Conservation (phyloP, 2,113 vertebrate genomes). For the Heterotilapia buettikoferi region DNA sequence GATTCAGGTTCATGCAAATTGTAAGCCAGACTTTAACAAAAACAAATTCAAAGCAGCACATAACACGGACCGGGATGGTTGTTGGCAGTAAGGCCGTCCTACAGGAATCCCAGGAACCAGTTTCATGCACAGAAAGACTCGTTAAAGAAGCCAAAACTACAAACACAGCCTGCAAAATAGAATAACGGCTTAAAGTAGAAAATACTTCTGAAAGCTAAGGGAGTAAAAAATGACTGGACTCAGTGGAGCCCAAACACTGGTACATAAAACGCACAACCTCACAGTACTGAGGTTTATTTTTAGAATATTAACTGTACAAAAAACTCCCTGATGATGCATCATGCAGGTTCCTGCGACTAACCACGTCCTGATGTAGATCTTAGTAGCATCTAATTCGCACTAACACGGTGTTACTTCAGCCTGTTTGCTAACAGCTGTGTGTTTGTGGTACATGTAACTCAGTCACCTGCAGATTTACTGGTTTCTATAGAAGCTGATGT, state of each 20-base stretch:
- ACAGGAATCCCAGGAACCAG: background rate
- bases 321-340: background rate
- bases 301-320: background rate
- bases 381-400: background rate
- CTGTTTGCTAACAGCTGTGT: background rate
- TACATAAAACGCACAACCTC: background rate
- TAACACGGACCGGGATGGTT: fast-evolving
- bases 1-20: fast-evolving
- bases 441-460: background rate
- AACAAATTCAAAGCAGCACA: background rate
- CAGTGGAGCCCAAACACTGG: background rate
- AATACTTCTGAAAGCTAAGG: background rate
- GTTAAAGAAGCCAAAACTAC: background rate
- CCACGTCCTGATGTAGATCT: background rate
- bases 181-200: background rate
- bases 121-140: background rate
- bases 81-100: background rate
- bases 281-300: background rate
- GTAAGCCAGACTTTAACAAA: background rate
- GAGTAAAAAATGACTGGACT: background rate
- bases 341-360: background rate
- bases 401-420: background rate
- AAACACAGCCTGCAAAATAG: background rate
- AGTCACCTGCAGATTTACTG: background rate
- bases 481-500: background rate